phyloP scores from a whole-genome alignment of 2,797 vertebrate genomes.

The Melanotaenia maccullochi region DNA sequence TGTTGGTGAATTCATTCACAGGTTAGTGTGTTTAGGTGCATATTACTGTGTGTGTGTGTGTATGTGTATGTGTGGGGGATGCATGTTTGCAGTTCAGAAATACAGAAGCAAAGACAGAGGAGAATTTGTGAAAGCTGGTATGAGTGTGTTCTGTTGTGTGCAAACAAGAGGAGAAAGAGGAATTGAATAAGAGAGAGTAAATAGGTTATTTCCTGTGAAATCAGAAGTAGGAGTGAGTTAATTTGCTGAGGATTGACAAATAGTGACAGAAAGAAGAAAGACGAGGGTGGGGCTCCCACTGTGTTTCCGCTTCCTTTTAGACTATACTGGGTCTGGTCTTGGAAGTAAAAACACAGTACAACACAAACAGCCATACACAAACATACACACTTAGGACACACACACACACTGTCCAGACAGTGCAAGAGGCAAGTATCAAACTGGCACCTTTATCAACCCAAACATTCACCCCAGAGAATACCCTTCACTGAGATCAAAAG shows the following conservation, averaged over 20 bases:
- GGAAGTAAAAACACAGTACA: conserved; percentile 75
- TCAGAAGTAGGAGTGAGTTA: conserved; percentile 86
- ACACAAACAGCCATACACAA: conserved; percentile 56
- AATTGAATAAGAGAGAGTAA: conserved; percentile 74
- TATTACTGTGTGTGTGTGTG: conserved; percentile 34
- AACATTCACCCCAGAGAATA: conserved; percentile 78
- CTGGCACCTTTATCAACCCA: conserved; percentile 72
- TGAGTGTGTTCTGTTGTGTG: conserved; percentile 71
- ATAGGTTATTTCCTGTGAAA: conserved; percentile 88
- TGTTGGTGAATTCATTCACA: conserved; percentile 49
- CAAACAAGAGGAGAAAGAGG: conserved; percentile 69
- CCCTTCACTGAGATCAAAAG: conserved; percentile 78
- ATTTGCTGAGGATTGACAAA: conserved; percentile 75
- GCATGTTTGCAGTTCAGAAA: conserved; percentile 62
- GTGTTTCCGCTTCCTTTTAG: conserved; percentile 77
- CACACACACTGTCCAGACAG: conserved; percentile 65
- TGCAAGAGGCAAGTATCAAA: conserved; percentile 72
- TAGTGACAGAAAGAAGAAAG: conserved; percentile 60
- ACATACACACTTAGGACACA: conserved; percentile 52
- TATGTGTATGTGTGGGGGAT: conserved; percentile 44
- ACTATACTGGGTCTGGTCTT: conserved; percentile 76
- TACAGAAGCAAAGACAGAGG: conserved; percentile 64
- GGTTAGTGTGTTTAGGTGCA: conserved; percentile 48
- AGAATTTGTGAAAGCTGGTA: conserved; percentile 56
- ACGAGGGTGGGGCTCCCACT: conserved; percentile 64